Evolutionary conservation across 1,140 invertebrate species (phyloP).

Genomic region (Fragariocoptes setiger): DNA sequence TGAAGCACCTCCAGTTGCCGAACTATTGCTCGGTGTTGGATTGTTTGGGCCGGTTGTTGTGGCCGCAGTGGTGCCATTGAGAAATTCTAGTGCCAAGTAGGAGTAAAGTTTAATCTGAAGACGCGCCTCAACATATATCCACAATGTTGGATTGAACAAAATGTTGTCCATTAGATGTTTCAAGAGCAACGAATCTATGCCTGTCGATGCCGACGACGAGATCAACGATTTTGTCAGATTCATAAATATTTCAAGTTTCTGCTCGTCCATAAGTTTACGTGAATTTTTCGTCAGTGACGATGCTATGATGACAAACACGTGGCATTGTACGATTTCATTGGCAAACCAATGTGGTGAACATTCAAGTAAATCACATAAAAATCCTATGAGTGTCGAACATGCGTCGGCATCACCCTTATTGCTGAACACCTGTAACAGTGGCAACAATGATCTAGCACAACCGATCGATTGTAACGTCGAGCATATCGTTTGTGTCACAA

Average conservation of each 20-base stretch:
- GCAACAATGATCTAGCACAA: conserved; percentile 78
- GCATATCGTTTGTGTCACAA: conserved; percentile 94
- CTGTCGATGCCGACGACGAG: conserved; percentile 62
- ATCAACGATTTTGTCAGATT: conserved; percentile 84
- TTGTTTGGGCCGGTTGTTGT: no score
- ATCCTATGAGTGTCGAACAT: conserved; percentile 76
- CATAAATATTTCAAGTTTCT: conserved; percentile 67
- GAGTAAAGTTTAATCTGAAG: conserved; percentile 9
- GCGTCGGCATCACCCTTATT: conserved; percentile 10
- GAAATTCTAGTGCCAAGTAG: conserved; percentile 9
- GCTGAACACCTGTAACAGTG: conserved; percentile 30
- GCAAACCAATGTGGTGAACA: conserved; percentile 31
- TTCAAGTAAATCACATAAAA: conserved; percentile 85
- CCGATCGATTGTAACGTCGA: conserved; percentile 94
- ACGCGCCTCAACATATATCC: conserved; percentile 33
- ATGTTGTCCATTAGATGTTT: conserved; percentile 96
- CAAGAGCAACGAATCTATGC: conserved; percentile 40
- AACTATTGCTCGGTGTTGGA: background rate
- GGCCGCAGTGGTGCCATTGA: background rate
- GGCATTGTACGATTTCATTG: conserved; percentile 65
- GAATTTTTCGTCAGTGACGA: conserved; percentile 76
- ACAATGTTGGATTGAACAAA: conserved; percentile 87
- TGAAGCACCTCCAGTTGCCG: background rate
- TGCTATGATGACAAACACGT: conserved; percentile 88
- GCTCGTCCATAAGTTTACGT: conserved; percentile 63